Base-by-base conservation (phyloP, 2,113 vertebrate genomes). In the Craseonycteris thonglongyai region DNA sequence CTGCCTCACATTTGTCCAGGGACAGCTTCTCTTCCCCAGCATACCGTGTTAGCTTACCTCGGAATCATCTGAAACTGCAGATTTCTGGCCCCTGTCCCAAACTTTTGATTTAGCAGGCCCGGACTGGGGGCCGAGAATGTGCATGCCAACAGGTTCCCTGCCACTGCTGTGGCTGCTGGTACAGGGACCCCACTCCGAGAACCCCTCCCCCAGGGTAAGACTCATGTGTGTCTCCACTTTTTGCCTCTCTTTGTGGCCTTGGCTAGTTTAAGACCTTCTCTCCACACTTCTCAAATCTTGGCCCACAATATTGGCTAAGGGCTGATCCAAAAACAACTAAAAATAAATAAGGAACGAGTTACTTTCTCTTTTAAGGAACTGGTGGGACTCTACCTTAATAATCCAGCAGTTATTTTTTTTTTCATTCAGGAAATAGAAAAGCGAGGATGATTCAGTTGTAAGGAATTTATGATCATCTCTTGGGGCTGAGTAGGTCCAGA, bases 301-400 rank as follows among this genome's bases (percentile, higher is more conserved):
- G 10, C 58, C 94, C 30, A 88, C 93, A 90, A 90, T 63, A 88
- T 35, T 72, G 66, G 65, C 69, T 49, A 49, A 89, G 30, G 35
- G 33, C 79, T 74, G 8, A n/a, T 90, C 66, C n/a, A 54, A 80
- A 87, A 93, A 56, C 80, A 88, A 75, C 78, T 33, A 49, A 90
- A 65, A 92, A 19, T 81, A 82, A 76, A 90, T 75, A 3, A 90
- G 85, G 13, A 90, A 94, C 80, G 78, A 92, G 51, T n/a, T 63
- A 95, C 66, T 87, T 86, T 58, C 45, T 91, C 83, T 85, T 92
- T 68, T 93, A 86, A 88, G 42, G 90, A 94, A 91, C 28, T 38
- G 65, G 30, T 22, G 42, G 18, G 42, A 66, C 10, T 42, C 51
- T 74, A 88, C 49, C 24, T 81, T 90, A 81, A 93, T 82, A 91